phyloP scores from a whole-genome alignment of 2,113 vertebrate genomes.

The Halichoeres trimaculatus region DNA sequence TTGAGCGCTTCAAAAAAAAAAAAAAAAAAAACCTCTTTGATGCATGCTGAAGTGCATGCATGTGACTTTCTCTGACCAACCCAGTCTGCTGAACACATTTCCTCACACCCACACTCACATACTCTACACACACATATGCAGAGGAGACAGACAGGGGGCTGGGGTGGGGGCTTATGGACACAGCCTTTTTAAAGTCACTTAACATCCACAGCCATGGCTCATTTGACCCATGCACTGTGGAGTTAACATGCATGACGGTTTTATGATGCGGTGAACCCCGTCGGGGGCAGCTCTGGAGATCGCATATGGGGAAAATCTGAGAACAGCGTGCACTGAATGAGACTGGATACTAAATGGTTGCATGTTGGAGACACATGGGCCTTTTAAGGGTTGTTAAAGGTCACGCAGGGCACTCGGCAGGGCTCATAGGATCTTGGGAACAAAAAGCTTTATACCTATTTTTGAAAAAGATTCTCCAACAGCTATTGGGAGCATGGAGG shows the following conservation, averaged over 20 bases:
- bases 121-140: conserved; percentile 24
- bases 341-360: conserved; percentile 18
- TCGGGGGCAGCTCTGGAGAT: conserved; percentile 26
- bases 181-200: conserved; percentile 64
- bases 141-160: conserved; percentile 13
- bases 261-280: conserved; percentile 59
- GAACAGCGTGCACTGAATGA: conserved; percentile 7
- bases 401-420: not conserved
- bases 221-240: conserved; percentile 60
- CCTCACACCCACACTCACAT: conserved; percentile 16
- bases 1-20: not conserved
- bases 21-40: too few species aligned
- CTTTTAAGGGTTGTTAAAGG: conserved; percentile 21
- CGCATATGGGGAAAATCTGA: conserved; percentile 6
- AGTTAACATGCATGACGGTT: conserved; percentile 57
- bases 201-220: conserved; percentile 61
- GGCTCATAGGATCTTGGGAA: not conserved
- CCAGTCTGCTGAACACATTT: conserved; percentile 33
- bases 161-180: not conserved
- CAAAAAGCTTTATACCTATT: not conserved
- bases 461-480: not conserved
- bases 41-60: not conserved
- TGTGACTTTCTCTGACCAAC: conserved; percentile 38
- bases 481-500: not conserved
- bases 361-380: conserved; percentile 45